Conservation (phyloP, 2,797 vertebrate genomes). For the Cirrhinus mrigala region DNA sequence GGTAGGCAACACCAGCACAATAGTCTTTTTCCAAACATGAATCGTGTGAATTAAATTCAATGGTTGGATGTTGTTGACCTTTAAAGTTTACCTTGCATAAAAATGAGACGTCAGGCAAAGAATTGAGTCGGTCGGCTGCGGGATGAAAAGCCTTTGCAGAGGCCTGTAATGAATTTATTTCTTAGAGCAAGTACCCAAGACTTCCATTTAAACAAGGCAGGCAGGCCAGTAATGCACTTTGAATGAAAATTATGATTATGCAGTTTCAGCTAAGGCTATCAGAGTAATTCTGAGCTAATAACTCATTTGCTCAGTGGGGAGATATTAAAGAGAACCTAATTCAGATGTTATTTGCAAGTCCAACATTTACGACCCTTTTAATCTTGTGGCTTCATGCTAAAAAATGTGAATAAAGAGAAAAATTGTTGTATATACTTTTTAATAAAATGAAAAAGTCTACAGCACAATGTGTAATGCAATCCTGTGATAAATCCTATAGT, state of each 20-base stretch:
- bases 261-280: conserved; percentile 26
- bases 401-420: conserved; percentile 14
- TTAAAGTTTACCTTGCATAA: conserved; percentile 46
- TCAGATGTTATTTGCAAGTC: conserved; percentile 31
- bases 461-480: neutral
- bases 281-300: conserved; percentile 56
- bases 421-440: neutral
- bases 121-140: neutral
- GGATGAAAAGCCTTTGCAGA: conserved; percentile 20
- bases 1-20: conserved; percentile 17
- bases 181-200: conserved; percentile 4
- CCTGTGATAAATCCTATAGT: neutral
- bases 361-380: conserved; percentile 44
- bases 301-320: conserved; percentile 53
- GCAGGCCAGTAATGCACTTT: conserved; percentile 36
- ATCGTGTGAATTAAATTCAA: conserved; percentile 13
- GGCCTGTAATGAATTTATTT: conserved; percentile 37
- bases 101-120: conserved; percentile 26
- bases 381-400: conserved; percentile 24
- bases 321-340: conserved; percentile 56
- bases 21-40: conserved; percentile 7
- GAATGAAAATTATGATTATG: conserved; percentile 49
- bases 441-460: neutral
- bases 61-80: conserved; percentile 29
- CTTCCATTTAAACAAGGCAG: conserved; percentile 35